Base-by-base conservation (phyloP, 2,113 vertebrate genomes). In the Esox niger region DNA sequence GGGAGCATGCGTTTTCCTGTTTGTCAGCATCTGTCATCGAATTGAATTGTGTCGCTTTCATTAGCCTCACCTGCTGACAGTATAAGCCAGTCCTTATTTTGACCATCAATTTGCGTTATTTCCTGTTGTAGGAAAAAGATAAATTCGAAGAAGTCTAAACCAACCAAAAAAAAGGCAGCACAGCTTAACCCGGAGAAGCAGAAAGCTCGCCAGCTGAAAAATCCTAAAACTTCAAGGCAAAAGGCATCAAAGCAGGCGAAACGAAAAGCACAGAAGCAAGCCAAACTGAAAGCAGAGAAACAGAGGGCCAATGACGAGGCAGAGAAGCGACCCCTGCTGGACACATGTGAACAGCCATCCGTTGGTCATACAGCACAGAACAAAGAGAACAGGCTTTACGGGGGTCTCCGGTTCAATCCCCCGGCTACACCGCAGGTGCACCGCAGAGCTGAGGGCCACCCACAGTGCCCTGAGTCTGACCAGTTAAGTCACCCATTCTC, bases 381-480 rank as follows among this genome's bases (percentile, higher is more conserved):
- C 62, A 83, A 79, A 31, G 75, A 84, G 70, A 85, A 87, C 64
- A 81, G 82, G 59, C 30, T 47, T 1, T 55, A 6, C 13, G 35
- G 38, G 11, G 15, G 30, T 33, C 58, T 69, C 3, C 59, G 15
- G 6, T 21, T n/a, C 46, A 66, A 20, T 62, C 70, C 66, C 21
- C 29, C 30, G 13, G 31, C 25, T 30, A 0, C 33, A 43, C n/a
- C 8, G 11, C 73, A 43, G 27, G 29, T n/a, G 68, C 72, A 80
- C 75, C 68, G 49, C 6, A 23, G 60, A 64, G 75, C 15, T 61
- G 15, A 6, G 46, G 38, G 38, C 38, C 38, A 43, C 1, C 38
- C 17, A 15, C 3, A 15, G 13, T 43, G 38, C 11, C 38, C 38
- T 43, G 17, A 43, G 17, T 4, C 13, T 15, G 17, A 4, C 38